Evolutionary conservation across 1,140 invertebrate genomes (phyloP).

Genomic region (Laodelphax striatellus): DNA sequence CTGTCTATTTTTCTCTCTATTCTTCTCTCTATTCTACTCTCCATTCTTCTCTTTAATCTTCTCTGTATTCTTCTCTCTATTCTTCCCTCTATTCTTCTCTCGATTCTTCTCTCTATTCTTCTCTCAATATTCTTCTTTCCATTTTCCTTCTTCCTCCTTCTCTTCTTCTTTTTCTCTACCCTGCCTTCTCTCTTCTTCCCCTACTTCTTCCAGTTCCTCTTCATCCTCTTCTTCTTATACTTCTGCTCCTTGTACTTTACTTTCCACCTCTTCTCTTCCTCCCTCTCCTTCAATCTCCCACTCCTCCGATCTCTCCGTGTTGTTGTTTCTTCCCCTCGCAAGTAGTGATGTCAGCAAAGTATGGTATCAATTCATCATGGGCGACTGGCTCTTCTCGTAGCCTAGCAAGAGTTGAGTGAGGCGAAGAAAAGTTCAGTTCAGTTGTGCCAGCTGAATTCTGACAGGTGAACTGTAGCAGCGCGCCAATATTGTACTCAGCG

Average conservation of each 20-base stretch:
- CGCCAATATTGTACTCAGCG: not conserved
- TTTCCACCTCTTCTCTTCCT: too few species aligned
- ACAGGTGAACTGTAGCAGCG: not conserved
- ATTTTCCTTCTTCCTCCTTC: not conserved
- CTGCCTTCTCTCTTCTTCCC: not conserved
- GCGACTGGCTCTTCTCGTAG: not conserved
- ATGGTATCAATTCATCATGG: not conserved
- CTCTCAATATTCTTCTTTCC: not conserved
- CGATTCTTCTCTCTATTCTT: not conserved
- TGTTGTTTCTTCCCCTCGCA: too few species aligned
- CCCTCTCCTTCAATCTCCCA: too few species aligned
- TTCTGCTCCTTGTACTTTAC: too few species aligned
- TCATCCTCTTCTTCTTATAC: too few species aligned
- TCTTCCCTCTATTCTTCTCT: not conserved
- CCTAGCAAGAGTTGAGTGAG: not conserved
- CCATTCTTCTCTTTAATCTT: too few species aligned
- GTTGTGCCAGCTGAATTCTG: not conserved
- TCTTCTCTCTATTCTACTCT: too few species aligned
- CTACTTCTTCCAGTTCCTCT: too few species aligned
- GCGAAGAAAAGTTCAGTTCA: not conserved
- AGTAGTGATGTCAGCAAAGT: not conserved
- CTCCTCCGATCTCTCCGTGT: too few species aligned
- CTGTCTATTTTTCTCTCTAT: too few species aligned
- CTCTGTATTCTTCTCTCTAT: not conserved
- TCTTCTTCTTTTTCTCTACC: not conserved